phyloP scores from a whole-genome alignment of 2,888 invertebrate species.

The Blera fallax region DNA sequence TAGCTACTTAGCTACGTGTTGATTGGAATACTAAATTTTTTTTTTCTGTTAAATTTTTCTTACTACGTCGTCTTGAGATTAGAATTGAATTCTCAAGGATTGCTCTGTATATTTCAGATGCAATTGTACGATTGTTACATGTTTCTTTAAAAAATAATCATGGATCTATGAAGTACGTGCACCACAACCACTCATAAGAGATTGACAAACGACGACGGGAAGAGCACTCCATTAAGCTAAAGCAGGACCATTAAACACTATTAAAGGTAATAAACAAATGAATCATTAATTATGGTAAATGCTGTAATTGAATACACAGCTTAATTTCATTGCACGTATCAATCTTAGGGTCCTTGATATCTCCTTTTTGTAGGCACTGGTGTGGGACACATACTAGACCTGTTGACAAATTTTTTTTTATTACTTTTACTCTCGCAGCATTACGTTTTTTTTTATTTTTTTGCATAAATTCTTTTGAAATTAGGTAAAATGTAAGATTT shows the following conservation, averaged over 20 bases:
- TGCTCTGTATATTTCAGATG: conserved; percentile 63
- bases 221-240: conserved; percentile 64
- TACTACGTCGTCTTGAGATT: conserved; percentile 12
- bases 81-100: conserved; percentile 32
- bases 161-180: conserved; percentile 66
- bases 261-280: conserved; percentile 67
- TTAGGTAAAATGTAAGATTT: background rate
- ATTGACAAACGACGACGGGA: conserved; percentile 69
- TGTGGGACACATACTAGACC: conserved; percentile 24
- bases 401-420: conserved; percentile 60
- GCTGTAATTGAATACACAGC: conserved; percentile 43
- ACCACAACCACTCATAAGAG: conserved; percentile 57
- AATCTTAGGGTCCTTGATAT: conserved; percentile 32
- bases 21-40: conserved; percentile 52
- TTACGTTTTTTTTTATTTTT: conserved; percentile 19
- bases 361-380: background rate
- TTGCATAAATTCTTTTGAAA: background rate
- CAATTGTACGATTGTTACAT: conserved; percentile 58
- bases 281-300: conserved; percentile 48
- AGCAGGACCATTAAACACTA: conserved; percentile 56
- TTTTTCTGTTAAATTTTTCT: conserved; percentile 18
- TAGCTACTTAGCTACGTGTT: conserved; percentile 64
- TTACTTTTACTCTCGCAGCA: background rate
- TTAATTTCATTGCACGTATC: conserved; percentile 38
- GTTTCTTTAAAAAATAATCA: conserved; percentile 42